phyloP scores from a whole-genome alignment of 92 coral and sea anemone genomes.

The Actinernus sp. region DNA sequence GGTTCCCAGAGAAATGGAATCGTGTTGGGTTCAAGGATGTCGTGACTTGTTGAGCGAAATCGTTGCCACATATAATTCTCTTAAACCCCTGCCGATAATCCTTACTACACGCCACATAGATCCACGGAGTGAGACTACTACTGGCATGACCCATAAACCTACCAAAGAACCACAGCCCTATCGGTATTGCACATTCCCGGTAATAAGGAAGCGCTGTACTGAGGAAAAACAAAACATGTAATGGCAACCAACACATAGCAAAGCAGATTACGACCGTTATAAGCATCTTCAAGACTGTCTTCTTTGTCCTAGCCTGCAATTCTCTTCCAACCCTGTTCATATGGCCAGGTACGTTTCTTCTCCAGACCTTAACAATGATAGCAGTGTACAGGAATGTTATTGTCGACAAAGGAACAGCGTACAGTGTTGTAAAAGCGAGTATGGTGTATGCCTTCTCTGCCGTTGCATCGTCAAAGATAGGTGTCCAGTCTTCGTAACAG shows the following conservation, averaged over 20 bases:
- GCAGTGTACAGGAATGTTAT: slow-evolving; percentile 58
- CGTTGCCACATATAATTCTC: too few relatives aligned
- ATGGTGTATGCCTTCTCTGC: slow-evolving; percentile 16
- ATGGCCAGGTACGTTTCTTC: slow-evolving; percentile 20
- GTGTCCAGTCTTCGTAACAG: slow-evolving; percentile 27
- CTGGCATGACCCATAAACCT: slow-evolving; percentile 50
- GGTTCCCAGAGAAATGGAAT: too few relatives aligned
- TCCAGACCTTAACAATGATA: slow-evolving; percentile 60
- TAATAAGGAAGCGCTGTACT: not conserved
- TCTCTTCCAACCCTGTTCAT: slow-evolving; percentile 16
- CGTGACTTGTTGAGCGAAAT: too few relatives aligned
- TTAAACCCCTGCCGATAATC: too few relatives aligned
- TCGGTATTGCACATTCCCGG: slow-evolving; percentile 3
- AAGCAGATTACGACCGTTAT: slow-evolving; percentile 44
- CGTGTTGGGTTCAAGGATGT: too few relatives aligned
- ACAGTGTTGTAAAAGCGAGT: slow-evolving; percentile 38
- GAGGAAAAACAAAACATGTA: slow-evolving; percentile 13
- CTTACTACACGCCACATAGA: slow-evolving; percentile 13
- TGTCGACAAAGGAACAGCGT: slow-evolving; percentile 46
- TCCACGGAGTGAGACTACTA: slow-evolving; percentile 54
- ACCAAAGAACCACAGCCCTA: slow-evolving; percentile 13
- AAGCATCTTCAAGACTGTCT: slow-evolving; percentile 59
- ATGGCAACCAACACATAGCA: slow-evolving; percentile 66
- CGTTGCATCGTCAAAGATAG: slow-evolving; percentile 3
- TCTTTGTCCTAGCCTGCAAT: slow-evolving; percentile 41